A percentile compares a stretch with the other conserved stretches of the same genome.
Evolutionary conservation across 1,140 invertebrate genomes (phyloP).

Genomic region (Adoxophyes honmai): DNA sequence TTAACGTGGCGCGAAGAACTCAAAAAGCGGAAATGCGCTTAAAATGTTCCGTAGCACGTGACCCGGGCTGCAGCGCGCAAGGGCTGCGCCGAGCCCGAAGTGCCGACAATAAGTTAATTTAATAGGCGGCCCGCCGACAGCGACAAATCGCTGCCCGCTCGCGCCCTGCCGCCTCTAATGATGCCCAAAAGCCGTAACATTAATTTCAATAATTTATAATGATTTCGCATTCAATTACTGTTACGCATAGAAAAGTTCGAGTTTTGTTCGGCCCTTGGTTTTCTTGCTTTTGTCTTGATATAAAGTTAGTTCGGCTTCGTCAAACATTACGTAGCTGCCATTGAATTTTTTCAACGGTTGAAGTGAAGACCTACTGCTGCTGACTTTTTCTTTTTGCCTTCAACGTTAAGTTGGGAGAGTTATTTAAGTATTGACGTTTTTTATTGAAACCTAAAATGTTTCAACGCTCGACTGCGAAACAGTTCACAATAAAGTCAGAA

Average conservation of each 20-base stretch:
- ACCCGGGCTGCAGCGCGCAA: conserved; percentile 24
- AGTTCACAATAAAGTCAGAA: neutral
- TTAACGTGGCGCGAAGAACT: conserved; percentile 22
- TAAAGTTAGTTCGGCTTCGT: too few relatives aligned
- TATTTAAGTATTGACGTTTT: neutral
- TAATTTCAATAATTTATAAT: conserved; percentile 18
- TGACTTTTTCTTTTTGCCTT: neutral
- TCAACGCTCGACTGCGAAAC: conserved; percentile 2
- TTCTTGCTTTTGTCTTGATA: neutral
- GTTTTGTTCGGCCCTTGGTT: neutral
- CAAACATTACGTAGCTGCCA: too few relatives aligned
- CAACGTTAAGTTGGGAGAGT: too few relatives aligned
- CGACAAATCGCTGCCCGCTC: conserved; percentile 21
- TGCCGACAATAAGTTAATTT: conserved; percentile 15
- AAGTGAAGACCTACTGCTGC: too few relatives aligned
- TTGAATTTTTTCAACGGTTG: too few relatives aligned
- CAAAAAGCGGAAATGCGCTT: conserved; percentile 51
- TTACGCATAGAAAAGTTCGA: conserved; percentile 2
- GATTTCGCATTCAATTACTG: conserved; percentile 12
- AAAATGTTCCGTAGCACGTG: conserved; percentile 61
- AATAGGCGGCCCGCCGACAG: conserved; percentile 18
- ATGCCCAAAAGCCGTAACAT: conserved; percentile 12
- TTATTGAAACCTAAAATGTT: conserved; percentile 7
- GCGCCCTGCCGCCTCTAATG: conserved; percentile 14
- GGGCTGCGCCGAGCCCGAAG: conserved; percentile 13